These are phyloP conservation scores for Amazona vittata DNA, from an alignment of 2,113 vertebrate species.

Conservation along the genomic window DNA sequence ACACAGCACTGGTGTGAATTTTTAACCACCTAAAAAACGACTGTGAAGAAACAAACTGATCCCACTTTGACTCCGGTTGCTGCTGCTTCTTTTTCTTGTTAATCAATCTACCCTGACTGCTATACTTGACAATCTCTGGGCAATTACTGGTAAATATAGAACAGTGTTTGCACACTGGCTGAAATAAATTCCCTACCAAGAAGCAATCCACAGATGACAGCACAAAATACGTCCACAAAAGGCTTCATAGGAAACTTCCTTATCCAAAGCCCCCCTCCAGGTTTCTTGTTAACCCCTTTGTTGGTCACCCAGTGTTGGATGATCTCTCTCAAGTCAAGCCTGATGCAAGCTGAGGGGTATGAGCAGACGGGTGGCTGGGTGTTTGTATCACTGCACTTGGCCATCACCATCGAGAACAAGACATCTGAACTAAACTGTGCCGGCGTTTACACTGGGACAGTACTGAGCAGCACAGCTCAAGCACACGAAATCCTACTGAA, in stretches of 20 bases:
- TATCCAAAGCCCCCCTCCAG: not conserved
- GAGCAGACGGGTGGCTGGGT: not conserved
- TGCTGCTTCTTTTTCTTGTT: not conserved
- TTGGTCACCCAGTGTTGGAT: not conserved
- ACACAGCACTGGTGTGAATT: not conserved
- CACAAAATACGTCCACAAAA: not conserved
- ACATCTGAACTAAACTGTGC: not conserved
- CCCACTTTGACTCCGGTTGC: not conserved
- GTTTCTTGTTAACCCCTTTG: not conserved
- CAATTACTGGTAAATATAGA: not conserved
- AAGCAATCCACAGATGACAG: not conserved
- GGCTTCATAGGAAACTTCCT: not conserved
- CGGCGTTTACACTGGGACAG: not conserved
- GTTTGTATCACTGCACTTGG: not conserved
- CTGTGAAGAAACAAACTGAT: not conserved
- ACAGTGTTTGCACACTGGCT: not conserved
- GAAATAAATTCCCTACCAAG: not conserved
- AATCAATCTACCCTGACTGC: not conserved
- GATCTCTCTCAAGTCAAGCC: not conserved
- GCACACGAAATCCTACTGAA: not conserved
- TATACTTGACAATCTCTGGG: not conserved
- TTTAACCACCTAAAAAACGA: not conserved
- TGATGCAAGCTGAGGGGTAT: not conserved
- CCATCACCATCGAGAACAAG: not conserved
- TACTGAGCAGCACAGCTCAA: fast-evolving